These are phyloP conservation scores for Loriculus beryllinus DNA, from an alignment of 2,797 vertebrate genomes.

Conservation along the genomic window DNA sequence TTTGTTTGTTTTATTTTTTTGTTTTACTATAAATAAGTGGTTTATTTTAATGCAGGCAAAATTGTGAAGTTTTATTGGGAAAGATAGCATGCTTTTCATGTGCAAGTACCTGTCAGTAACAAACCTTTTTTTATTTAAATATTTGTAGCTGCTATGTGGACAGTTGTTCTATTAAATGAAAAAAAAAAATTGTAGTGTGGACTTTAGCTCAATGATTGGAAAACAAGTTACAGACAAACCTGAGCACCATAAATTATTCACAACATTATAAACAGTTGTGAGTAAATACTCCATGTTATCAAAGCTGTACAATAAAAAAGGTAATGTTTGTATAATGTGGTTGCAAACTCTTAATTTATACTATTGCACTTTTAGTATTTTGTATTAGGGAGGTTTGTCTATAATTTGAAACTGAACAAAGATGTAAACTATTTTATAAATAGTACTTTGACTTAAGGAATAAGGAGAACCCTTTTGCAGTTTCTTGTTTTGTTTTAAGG, in stretches of 20 bases:
- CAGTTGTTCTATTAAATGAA: constrained; percentile 89
- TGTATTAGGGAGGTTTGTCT: constrained; percentile 91
- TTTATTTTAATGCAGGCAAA: constrained; percentile 88
- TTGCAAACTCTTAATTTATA: constrained; percentile 97
- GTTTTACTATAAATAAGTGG: constrained; percentile 79
- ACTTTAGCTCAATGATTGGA: constrained; percentile 79
- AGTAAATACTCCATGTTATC: constrained; percentile 73
- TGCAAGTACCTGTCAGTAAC: constrained; percentile 82
- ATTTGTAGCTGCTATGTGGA: constrained; percentile 98
- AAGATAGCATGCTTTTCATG: constrained; percentile 82
- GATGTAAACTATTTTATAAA: constrained; percentile 86
- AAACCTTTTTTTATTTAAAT: constrained; percentile 78
- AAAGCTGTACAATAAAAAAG: constrained; percentile 82
- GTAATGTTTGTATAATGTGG: constrained; percentile 91
- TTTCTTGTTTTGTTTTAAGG: constrained; percentile 70
- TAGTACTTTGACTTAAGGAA: constrained; percentile 71
- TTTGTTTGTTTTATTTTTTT: background rate
- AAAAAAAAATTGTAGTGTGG: constrained; percentile 83
- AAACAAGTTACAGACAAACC: constrained; percentile 89
- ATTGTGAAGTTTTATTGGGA: constrained; percentile 86
- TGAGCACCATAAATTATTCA: constrained; percentile 81
- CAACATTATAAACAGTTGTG: constrained; percentile 76
- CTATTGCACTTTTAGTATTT: constrained; percentile 96
- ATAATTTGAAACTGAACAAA: constrained; percentile 91
- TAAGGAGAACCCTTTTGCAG: constrained; percentile 62